Evolutionary conservation across 2,888 invertebrate genomes (phyloP).

Genomic region (Zaprionus obscuricornis): DNA sequence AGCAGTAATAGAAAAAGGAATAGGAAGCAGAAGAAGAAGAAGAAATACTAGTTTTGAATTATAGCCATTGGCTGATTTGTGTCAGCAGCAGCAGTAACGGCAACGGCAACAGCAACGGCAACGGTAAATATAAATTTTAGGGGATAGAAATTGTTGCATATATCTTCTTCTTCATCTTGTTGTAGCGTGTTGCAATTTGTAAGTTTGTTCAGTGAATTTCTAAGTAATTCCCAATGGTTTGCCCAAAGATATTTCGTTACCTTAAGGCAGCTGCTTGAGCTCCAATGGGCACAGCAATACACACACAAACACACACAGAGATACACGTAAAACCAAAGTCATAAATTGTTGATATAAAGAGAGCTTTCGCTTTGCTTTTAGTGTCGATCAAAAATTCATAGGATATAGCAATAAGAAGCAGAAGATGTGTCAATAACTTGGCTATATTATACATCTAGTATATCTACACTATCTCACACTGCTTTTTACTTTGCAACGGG

Average conservation of each 20-base stretch:
- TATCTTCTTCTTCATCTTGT: slow-evolving; percentile 41
- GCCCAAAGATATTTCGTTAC: slow-evolving; percentile 27
- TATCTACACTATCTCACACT: neutral
- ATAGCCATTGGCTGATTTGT: slow-evolving; percentile 54
- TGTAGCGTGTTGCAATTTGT: slow-evolving; percentile 5
- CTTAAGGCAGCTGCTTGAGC: too few relatives aligned
- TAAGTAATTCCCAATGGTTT: too few relatives aligned
- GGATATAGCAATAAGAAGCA: slow-evolving; percentile 12
- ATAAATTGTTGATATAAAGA: slow-evolving; percentile 23
- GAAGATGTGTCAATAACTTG: slow-evolving; percentile 64
- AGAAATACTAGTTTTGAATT: slow-evolving; percentile 44
- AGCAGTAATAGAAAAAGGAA: neutral
- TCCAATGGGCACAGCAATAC: too few relatives aligned
- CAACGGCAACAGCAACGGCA: neutral
- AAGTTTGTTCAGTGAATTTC: too few relatives aligned
- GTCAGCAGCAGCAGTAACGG: too few relatives aligned
- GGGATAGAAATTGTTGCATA: slow-evolving; percentile 50
- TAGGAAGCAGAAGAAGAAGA: neutral
- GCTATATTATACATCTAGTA: slow-evolving; percentile 28
- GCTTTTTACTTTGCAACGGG: neutral
- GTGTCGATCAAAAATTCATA: slow-evolving; percentile 65
- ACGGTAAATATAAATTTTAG: slow-evolving; percentile 30
- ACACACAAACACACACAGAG: neutral
- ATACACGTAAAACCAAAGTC: neutral
- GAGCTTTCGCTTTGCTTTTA: slow-evolving; percentile 27